Percentiles rank a stretch among this genome's conserved stretches.
Conservation (phyloP, 2,888 invertebrate species). For the Rutpela maculata region DNA sequence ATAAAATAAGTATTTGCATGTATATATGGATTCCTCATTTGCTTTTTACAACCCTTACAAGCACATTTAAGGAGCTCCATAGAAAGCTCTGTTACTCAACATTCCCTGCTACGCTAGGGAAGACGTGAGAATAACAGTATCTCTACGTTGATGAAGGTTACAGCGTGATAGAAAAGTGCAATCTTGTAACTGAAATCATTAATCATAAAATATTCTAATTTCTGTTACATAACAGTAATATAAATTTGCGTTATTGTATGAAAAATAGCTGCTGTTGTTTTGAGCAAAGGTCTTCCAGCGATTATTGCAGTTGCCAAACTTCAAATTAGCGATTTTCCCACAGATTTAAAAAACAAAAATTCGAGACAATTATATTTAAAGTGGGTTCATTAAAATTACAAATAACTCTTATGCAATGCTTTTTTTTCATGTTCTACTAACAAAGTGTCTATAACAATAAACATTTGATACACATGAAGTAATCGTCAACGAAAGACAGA, state of each 20-base stretch:
- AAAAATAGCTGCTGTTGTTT: slow-evolving; percentile 9
- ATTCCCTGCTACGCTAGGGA: too few relatives aligned
- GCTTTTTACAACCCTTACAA: too few relatives aligned
- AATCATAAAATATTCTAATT: slow-evolving; percentile 5
- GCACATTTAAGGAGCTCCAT: too few relatives aligned
- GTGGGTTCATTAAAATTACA: slow-evolving; percentile 35
- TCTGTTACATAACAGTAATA: not conserved
- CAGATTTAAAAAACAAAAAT: slow-evolving; percentile 26
- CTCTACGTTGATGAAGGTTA: not conserved
- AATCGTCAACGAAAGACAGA: slow-evolving; percentile 34
- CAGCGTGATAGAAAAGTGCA: not conserved
- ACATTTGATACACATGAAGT: slow-evolving; percentile 41
- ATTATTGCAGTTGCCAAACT: slow-evolving; percentile 13
- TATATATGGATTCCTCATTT: too few relatives aligned
- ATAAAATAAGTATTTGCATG: too few relatives aligned
- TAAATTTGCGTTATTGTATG: not conserved
- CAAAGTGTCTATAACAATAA: slow-evolving; percentile 35
- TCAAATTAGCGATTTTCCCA: slow-evolving; percentile 31
- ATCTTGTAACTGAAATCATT: slow-evolving; percentile 7
- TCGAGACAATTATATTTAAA: slow-evolving; percentile 24
- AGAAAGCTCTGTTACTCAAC: too few relatives aligned
- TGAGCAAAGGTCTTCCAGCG: not conserved
- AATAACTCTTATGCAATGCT: slow-evolving; percentile 19
- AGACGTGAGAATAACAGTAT: too few relatives aligned
- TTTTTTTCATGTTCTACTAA: slow-evolving; percentile 36